Conservation (phyloP, 1,140 invertebrate species). For the Thrips palmi region DNA sequence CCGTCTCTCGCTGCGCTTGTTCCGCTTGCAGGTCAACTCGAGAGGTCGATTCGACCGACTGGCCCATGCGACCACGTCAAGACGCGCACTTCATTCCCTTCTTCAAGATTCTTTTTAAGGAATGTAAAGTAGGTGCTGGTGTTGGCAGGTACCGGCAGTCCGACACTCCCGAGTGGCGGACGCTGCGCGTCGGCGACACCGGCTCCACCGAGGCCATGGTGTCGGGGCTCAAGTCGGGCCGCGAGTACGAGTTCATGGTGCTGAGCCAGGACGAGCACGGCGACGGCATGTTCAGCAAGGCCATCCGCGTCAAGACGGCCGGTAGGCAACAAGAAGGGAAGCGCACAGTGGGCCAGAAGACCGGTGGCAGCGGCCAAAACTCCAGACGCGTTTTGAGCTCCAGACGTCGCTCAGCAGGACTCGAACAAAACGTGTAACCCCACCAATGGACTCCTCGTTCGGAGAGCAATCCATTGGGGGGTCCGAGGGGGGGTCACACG, state of each 20-base stretch:
- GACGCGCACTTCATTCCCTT: too few species aligned
- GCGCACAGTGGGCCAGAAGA: too few species aligned
- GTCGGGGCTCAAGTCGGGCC: constrained; percentile 50
- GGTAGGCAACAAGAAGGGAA: constrained; percentile 22
- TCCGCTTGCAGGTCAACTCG: too few species aligned
- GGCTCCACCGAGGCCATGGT: constrained; percentile 61
- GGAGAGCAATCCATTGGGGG: not conserved
- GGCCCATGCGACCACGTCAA: too few species aligned
- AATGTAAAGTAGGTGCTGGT: not conserved
- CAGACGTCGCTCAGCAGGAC: constrained; percentile 9
- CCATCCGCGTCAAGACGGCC: constrained; percentile 55
- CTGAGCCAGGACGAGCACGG: constrained; percentile 70
- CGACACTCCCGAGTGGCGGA: constrained; percentile 57
- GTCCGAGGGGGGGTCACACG: not conserved
- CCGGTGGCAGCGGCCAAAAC: too few species aligned
- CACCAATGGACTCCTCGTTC: not conserved
- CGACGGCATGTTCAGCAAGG: constrained; percentile 78
- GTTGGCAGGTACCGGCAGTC: constrained; percentile 44
- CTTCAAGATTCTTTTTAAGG: too few species aligned
- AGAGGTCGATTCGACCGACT: too few species aligned
- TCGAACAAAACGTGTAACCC: not conserved
- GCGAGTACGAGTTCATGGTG: constrained; percentile 80
- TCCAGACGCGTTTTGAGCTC: constrained; percentile 9
- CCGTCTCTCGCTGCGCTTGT: too few species aligned
- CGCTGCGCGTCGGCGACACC: constrained; percentile 42